A percentile compares a stretch with the other conserved stretches of the same genome.
phyloP scores from a whole-genome alignment of 2,797 vertebrate genomes.

The Clarias platycephalus region DNA sequence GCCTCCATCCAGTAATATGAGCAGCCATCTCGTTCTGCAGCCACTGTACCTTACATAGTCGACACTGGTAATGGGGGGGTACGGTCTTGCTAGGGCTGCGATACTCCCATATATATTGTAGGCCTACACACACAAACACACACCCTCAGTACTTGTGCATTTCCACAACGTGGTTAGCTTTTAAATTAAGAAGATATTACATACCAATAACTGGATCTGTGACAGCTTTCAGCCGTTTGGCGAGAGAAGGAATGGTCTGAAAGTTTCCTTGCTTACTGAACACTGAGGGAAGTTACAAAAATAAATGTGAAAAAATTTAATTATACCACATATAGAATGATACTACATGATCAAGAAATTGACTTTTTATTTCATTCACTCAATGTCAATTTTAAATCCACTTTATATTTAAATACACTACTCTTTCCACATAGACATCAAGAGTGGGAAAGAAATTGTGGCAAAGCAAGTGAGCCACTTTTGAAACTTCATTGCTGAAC shows the following conservation, averaged over 20 bases:
- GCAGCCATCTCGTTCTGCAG: constrained; percentile 75
- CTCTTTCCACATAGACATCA: constrained; percentile 8
- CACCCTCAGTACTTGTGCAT: neutral
- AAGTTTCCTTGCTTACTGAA: constrained; percentile 68
- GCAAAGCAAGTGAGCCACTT: constrained; percentile 40
- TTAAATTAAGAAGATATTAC: constrained; percentile 31
- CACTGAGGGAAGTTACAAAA: constrained; percentile 60
- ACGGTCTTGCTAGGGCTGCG: constrained; percentile 78
- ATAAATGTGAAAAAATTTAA: neutral
- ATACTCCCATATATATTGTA: constrained; percentile 81
- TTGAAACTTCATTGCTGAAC: constrained; percentile 48
- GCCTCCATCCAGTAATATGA: constrained; percentile 78
- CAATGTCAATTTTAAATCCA: neutral
- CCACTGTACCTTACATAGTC: constrained; percentile 71
- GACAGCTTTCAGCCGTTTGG: constrained; percentile 65
- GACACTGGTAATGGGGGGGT: constrained; percentile 79
- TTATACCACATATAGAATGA: neutral
- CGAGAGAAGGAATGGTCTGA: constrained; percentile 71
- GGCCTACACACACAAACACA: constrained; percentile 63
- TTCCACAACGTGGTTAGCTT: neutral
- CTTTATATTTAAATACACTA: neutral
- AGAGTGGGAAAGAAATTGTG: constrained; percentile 20
- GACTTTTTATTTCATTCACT: neutral
- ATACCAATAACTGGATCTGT: constrained; percentile 73
- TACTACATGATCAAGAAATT: neutral